phyloP scores from a whole-genome alignment of 2,113 vertebrate genomes.

The Caranx ignobilis region DNA sequence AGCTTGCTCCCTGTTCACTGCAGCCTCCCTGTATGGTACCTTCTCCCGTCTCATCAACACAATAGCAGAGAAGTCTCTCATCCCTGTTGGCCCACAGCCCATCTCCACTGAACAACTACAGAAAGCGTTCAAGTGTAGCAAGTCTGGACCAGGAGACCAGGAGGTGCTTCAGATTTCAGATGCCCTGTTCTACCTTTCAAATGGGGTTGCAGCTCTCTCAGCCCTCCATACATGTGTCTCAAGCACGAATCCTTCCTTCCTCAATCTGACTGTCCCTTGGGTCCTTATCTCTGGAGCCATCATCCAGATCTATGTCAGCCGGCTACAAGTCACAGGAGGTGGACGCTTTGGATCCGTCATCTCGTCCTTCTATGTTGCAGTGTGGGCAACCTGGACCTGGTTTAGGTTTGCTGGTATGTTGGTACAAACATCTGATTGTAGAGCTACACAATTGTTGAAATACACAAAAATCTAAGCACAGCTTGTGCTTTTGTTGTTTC shows the following conservation, averaged over 20 bases:
- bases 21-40: conserved; percentile 85
- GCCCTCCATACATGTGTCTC: conserved; percentile 77
- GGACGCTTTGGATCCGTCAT: conserved; percentile 86
- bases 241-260: conserved; percentile 56
- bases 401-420: conserved; percentile 88
- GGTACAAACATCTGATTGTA: not conserved
- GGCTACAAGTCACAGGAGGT: conserved; percentile 85
- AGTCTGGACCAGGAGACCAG: conserved; percentile 22
- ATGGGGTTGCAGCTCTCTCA: conserved; percentile 88
- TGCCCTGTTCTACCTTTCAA: conserved; percentile 88
- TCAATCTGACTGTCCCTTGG: conserved; percentile 85
- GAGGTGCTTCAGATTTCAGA: conserved; percentile 78
- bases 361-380: conserved; percentile 85
- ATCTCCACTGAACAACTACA: conserved; percentile 80
- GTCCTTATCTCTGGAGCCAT: conserved; percentile 89
- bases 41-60: conserved; percentile 90
- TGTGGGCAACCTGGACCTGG: conserved; percentile 92
- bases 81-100: conserved; percentile 86
- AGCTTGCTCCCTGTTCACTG: conserved; percentile 83
- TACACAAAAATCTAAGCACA: not conserved
- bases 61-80: conserved; percentile 89
- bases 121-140: conserved; percentile 53
- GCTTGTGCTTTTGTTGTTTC: not conserved
- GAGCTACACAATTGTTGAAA: not conserved
- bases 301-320: conserved; percentile 86